phyloP scores from a whole-genome alignment of 2,888 invertebrate species.

The Scrobipalpa atriplicella region DNA sequence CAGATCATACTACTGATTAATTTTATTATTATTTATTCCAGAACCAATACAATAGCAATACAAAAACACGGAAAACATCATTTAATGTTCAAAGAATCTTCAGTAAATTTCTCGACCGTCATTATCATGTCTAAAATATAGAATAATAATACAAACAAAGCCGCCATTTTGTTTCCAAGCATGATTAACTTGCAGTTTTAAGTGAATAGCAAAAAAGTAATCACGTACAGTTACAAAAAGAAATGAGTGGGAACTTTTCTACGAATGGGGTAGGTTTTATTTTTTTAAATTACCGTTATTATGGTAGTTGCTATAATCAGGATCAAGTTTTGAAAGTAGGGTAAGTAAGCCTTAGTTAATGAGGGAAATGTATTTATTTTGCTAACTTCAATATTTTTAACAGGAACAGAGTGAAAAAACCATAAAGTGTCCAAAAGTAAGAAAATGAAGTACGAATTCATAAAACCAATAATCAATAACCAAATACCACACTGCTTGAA shows the following conservation, averaged over 20 bases:
- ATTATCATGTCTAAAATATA: not conserved
- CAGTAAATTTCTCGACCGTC: not conserved
- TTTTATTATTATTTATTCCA: too few species aligned
- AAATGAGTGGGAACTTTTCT: slow-evolving; percentile 58
- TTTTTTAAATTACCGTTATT: slow-evolving; percentile 68
- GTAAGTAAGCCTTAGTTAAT: not conserved
- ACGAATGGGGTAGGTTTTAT: slow-evolving; percentile 56
- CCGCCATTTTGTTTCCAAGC: not conserved
- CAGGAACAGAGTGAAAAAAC: not conserved
- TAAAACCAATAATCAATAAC: not conserved
- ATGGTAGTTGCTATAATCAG: slow-evolving; percentile 54
- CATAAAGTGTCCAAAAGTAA: not conserved
- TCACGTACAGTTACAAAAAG: slow-evolving; percentile 50
- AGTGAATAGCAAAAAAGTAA: slow-evolving; percentile 39
- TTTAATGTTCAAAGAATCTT: too few species aligned
- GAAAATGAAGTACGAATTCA: not conserved
- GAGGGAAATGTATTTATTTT: not conserved
- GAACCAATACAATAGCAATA: too few species aligned
- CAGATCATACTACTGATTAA: too few species aligned
- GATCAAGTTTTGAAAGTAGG: slow-evolving; percentile 49
- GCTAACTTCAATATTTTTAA: not conserved
- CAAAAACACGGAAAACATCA: too few species aligned
- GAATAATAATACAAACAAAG: not conserved
- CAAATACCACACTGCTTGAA: not conserved
- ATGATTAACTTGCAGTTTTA: slow-evolving; percentile 34